Percentiles rank a stretch among this genome's conserved stretches.
Conservation (phyloP, 92 coral and sea anemone genomes). For the Chrysogorgia sp. region DNA sequence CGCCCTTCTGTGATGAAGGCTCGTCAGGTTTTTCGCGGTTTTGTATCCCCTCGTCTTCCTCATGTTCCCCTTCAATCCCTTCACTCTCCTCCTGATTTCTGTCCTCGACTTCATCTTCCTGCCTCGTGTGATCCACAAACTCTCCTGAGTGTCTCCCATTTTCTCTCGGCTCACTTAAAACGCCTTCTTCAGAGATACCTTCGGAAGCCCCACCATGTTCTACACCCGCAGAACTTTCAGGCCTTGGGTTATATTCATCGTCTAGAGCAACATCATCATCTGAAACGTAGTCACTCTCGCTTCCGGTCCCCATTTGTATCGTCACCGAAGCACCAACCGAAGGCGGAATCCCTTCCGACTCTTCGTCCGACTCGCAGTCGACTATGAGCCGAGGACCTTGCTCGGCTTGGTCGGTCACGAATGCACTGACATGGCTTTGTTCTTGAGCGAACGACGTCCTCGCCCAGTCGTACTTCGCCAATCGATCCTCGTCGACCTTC, state of each 20-base stretch:
- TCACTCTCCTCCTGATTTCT: not conserved
- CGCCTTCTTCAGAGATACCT: not conserved
- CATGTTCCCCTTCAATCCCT: not conserved
- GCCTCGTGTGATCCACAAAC: too few species aligned
- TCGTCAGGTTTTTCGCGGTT: too few species aligned
- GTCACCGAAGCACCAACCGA: not conserved
- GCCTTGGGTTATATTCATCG: not conserved
- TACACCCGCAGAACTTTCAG: not conserved
- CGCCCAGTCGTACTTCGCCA: slow-evolving; percentile 52
- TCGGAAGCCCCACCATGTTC: not conserved
- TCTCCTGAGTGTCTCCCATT: too few species aligned
- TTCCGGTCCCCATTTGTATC: not conserved
- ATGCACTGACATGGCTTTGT: slow-evolving; percentile 14
- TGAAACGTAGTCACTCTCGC: not conserved
- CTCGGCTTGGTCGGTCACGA: not conserved
- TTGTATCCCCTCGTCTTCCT: not conserved
- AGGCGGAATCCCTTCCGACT: slow-evolving; percentile 16
- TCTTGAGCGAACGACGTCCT: slow-evolving; percentile 49
- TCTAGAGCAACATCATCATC: not conserved
- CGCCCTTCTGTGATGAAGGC: too few species aligned
- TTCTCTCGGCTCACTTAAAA: too few species aligned
- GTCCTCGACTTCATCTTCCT: too few species aligned
- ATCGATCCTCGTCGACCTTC: slow-evolving; percentile 42
- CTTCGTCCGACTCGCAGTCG: slow-evolving; percentile 52
- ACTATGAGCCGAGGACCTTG: slow-evolving; percentile 46